A percentile compares a stretch with the other conserved stretches of the same genome.
phyloP scores from a whole-genome alignment of 2,797 vertebrate genomes.

The Propithecus perrieri region DNA sequence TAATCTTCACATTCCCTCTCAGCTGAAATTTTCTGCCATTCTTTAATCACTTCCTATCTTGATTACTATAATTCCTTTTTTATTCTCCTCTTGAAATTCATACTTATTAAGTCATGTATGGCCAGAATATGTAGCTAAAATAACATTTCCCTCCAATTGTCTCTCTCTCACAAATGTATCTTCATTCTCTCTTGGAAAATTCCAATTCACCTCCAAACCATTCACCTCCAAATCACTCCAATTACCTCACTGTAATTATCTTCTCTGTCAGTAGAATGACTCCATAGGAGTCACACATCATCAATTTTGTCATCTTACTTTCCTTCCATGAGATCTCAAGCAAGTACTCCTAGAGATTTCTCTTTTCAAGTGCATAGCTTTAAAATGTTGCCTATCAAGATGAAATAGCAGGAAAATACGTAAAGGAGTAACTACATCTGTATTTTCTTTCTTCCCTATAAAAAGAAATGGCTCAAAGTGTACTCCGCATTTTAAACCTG shows the following conservation, averaged over 20 bases:
- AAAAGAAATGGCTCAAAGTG: neutral
- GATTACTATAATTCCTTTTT: constrained; percentile 56
- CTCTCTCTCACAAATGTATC: neutral
- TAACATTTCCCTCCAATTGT: neutral
- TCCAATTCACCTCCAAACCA: neutral
- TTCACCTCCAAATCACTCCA: neutral
- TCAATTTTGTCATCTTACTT: neutral
- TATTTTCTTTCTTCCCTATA: neutral
- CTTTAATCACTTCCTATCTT: constrained; percentile 51
- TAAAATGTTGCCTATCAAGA: neutral
- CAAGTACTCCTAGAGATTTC: neutral
- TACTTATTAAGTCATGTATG: neutral
- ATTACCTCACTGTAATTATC: neutral
- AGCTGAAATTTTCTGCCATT: constrained; percentile 33
- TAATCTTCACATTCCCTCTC: constrained; percentile 20
- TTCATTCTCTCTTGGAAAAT: neutral
- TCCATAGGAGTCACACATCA: neutral
- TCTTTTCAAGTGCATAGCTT: neutral
- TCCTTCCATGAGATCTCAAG: neutral
- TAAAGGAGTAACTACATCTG: neutral
- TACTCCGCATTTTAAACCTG: neutral
- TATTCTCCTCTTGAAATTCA: constrained; percentile 63
- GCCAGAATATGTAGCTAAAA: constrained; percentile 39
- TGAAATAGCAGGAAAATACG: neutral
- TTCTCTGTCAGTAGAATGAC: neutral